Percentiles rank a stretch among this genome's conserved stretches.
phyloP scores from a whole-genome alignment of 2,113 vertebrate genomes.

The Melanostigma gelatinosum region DNA sequence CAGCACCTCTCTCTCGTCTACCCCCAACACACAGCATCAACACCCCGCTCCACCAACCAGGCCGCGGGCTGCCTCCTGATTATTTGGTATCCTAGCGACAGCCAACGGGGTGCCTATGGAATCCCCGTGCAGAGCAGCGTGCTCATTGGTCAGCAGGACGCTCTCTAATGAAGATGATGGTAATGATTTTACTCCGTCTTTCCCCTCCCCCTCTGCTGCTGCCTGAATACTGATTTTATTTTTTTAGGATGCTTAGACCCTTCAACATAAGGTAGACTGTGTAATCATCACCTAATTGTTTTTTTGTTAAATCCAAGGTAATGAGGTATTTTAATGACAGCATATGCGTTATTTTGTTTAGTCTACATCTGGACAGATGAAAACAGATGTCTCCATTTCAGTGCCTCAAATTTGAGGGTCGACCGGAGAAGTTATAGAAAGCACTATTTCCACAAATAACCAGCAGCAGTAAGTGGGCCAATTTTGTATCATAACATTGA shows the following conservation, averaged over 20 bases:
- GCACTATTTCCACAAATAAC: constrained; percentile 25
- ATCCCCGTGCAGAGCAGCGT: constrained; percentile 66
- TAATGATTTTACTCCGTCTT: constrained; percentile 77
- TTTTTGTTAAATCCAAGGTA: constrained; percentile 3
- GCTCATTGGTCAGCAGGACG: constrained; percentile 77
- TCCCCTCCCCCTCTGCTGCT: constrained; percentile 69
- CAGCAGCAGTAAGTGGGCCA: constrained; percentile 7
- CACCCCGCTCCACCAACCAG: constrained; percentile 75
- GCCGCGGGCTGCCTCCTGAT: constrained; percentile 81
- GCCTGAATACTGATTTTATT: constrained; percentile 52
- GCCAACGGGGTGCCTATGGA: constrained; percentile 81
- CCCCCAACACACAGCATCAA: constrained; percentile 76
- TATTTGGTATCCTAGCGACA: constrained; percentile 87
- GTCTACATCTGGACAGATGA: not conserved
- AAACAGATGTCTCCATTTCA: constrained; percentile 14
- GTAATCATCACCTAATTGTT: not conserved
- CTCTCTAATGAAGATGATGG: constrained; percentile 84
- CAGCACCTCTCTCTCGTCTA: constrained; percentile 66
- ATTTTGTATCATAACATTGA: constrained; percentile 32
- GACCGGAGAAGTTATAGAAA: not conserved
- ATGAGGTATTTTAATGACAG: constrained; percentile 16
- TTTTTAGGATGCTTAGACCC: constrained; percentile 34
- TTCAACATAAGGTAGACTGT: constrained; percentile 7
- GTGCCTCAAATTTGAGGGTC: constrained; percentile 17
- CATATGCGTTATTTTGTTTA: not conserved